Conservation (phyloP, 2,113 vertebrate genomes). For the Poeciliopsis occidentalis region DNA sequence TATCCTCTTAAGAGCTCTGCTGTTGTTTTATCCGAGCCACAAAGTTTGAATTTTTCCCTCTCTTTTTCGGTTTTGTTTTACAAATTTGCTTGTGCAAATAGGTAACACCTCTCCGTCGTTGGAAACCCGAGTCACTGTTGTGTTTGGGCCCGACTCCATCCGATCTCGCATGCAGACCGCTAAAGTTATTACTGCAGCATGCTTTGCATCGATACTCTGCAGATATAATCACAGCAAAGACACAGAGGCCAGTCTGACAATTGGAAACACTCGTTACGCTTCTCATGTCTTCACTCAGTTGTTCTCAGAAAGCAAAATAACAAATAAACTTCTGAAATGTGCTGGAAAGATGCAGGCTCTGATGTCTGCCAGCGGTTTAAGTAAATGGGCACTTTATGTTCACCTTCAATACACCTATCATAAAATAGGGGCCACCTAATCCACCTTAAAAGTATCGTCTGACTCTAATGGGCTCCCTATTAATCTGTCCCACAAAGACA, state of each 20-base stretch:
- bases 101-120: slow-evolving; percentile 15
- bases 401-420: slow-evolving; percentile 48
- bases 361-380: slow-evolving; percentile 29
- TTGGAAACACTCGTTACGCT: neutral
- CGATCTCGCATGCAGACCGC: slow-evolving; percentile 39
- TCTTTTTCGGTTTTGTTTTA: slow-evolving; percentile 30
- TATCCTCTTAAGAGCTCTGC: neutral
- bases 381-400: slow-evolving; percentile 42
- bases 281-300: neutral
- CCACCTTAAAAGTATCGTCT: slow-evolving; percentile 45
- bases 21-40: slow-evolving; percentile 14
- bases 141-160: slow-evolving; percentile 28
- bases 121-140: slow-evolving; percentile 60
- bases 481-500: slow-evolving; percentile 14
- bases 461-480: slow-evolving; percentile 29
- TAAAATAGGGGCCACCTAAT: slow-evolving; percentile 33
- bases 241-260: neutral
- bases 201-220: slow-evolving; percentile 66
- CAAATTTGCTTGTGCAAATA: slow-evolving; percentile 67
- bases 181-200: slow-evolving; percentile 46
- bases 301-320: slow-evolving; percentile 4
- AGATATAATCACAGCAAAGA: slow-evolving; percentile 33
- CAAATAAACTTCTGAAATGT: slow-evolving; percentile 7
- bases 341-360: slow-evolving; percentile 9
- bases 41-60: slow-evolving; percentile 23